A percentile compares a stretch with the other conserved stretches of the same genome.
These are phyloP conservation scores for Dugesia japonica DNA, from an alignment of 2,888 invertebrate genomes.

Conservation along the genomic window DNA sequence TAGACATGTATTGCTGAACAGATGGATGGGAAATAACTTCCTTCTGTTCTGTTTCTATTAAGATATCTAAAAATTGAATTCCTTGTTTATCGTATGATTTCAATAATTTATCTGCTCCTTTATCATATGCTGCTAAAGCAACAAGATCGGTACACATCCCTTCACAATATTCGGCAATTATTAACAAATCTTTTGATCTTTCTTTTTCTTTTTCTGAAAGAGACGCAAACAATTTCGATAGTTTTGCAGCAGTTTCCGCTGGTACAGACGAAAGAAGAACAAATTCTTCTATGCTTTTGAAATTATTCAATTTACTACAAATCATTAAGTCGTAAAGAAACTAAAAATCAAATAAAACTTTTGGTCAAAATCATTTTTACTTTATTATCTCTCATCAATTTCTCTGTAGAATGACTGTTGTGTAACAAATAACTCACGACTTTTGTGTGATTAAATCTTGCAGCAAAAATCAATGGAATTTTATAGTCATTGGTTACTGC, in stretches of 20 bases:
- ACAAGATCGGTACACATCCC: constrained; percentile 87
- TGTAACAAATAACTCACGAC: constrained; percentile 84
- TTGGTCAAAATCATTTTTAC: constrained; percentile 43
- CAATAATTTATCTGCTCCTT: constrained; percentile 60
- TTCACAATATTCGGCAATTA: constrained; percentile 87
- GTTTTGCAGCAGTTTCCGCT: constrained; percentile 89
- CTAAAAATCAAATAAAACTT: constrained; percentile 43
- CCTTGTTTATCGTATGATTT: constrained; percentile 83
- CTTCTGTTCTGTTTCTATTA: constrained; percentile 96
- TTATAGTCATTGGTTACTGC: constrained; percentile 71
- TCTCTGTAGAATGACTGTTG: constrained; percentile 89
- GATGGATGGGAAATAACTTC: constrained; percentile 79
- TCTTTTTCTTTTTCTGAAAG: constrained; percentile 88
- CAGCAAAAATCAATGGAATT: constrained; percentile 92
- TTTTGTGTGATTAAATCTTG: constrained; percentile 88
- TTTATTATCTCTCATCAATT: constrained; percentile 86
- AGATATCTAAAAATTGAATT: constrained; percentile 79
- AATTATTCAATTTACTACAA: constrained; percentile 74
- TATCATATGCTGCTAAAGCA: constrained; percentile 76
- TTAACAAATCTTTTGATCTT: constrained; percentile 81
- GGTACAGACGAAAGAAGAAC: constrained; percentile 96
- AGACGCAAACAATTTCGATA: constrained; percentile 52
- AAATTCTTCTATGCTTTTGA: constrained; percentile 89
- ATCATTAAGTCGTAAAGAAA: constrained; percentile 96
- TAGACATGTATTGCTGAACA: constrained; percentile 76